Evolutionary conservation across 2,888 invertebrate genomes (phyloP).

Genomic region (Apeira syringaria): DNA sequence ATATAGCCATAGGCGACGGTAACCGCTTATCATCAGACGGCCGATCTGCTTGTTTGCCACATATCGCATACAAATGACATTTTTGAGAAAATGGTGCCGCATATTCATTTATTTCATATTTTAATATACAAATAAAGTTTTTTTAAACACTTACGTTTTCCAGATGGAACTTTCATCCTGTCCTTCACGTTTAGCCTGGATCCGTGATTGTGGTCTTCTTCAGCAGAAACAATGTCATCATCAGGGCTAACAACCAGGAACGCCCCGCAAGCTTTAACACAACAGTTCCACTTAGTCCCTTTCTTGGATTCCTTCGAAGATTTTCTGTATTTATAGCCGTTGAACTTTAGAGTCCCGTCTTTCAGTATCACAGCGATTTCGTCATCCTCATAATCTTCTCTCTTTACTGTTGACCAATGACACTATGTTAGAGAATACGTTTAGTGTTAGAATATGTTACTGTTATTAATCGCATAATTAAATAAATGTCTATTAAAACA

Average conservation of each 20-base stretch:
- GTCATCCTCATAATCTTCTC: conserved; percentile 1
- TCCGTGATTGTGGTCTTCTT: conserved; percentile 28
- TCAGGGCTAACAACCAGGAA: conserved; percentile 27
- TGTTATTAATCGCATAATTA: too few relatives aligned
- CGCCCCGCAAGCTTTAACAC: conserved; percentile 25
- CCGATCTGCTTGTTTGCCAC: too few relatives aligned
- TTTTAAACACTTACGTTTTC: conserved; percentile 25
- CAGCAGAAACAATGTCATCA: conserved; percentile 26
- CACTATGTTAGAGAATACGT: too few relatives aligned
- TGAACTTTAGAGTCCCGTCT: conserved; percentile 28
- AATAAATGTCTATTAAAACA: too few relatives aligned
- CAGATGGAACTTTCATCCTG: conserved; percentile 23
- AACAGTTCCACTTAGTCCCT: conserved; percentile 27
- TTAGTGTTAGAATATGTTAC: too few relatives aligned
- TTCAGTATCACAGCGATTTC: conserved; percentile 26
- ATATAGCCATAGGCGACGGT: too few relatives aligned
- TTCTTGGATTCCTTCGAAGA: conserved; percentile 16
- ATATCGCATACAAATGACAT: too few relatives aligned
- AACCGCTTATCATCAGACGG: too few relatives aligned
- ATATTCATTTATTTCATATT: too few relatives aligned
- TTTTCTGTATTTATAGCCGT: conserved; percentile 26
- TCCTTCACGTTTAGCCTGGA: conserved; percentile 17
- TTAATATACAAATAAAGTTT: too few relatives aligned
- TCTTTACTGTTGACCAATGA: too few relatives aligned
- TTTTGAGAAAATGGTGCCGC: too few relatives aligned